Conservation (phyloP, 1,140 invertebrate genomes). For the Pygmarrhopalites habei region DNA sequence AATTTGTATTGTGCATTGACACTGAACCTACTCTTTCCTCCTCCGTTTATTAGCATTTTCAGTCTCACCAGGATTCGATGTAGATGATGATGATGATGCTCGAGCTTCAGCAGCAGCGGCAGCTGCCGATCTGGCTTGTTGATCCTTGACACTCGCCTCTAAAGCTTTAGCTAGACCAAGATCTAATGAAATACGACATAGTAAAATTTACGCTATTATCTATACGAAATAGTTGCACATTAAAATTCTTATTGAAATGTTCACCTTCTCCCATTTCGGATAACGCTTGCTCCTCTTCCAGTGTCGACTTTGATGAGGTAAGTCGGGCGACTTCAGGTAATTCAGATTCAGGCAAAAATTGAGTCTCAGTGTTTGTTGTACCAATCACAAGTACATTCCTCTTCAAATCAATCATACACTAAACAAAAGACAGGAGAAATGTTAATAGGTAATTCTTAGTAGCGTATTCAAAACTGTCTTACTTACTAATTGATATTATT, state of each 20-base stretch:
- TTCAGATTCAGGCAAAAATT: constrained; percentile 80
- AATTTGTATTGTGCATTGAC: no score
- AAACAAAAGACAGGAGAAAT: constrained; percentile 37
- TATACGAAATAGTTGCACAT: no score
- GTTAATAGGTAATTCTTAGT: not conserved
- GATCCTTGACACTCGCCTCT: constrained; percentile 50
- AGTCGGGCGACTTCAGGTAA: constrained; percentile 61
- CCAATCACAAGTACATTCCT: constrained; percentile 83
- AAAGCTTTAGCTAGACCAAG: constrained; percentile 56
- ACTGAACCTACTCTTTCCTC: no score
- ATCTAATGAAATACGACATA: no score
- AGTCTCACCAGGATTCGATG: not conserved
- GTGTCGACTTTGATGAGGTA: constrained; percentile 45
- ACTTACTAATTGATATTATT: constrained; percentile 24
- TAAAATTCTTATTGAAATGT: no score
- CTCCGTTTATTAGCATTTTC: not conserved
- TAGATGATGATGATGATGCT: no score
- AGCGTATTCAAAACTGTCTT: not conserved
- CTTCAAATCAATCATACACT: constrained; percentile 90
- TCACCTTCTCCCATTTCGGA: constrained; percentile 47
- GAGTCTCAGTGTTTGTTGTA: constrained; percentile 87
- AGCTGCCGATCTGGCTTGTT: no score
- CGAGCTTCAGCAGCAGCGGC: no score
- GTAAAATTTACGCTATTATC: no score
- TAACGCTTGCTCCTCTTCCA: constrained; percentile 43